Evolutionary conservation across 2,113 vertebrate species (phyloP), one percentile per base, ranked within the genome.

Genomic region (Uria lomvia): DNA sequence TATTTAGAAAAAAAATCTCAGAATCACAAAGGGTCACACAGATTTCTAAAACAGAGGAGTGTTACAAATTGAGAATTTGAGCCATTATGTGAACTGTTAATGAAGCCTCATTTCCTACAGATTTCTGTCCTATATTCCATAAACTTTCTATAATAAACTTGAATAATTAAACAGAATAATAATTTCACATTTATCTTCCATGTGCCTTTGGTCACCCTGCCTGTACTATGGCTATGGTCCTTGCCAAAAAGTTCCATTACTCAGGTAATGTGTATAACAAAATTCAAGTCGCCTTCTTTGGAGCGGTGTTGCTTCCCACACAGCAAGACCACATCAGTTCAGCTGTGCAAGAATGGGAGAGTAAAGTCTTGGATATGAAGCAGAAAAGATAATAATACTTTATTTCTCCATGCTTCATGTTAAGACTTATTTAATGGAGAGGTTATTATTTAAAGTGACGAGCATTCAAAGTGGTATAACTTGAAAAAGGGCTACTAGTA

Each of bases 191-290:
- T 52, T 84, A 13, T 81, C 8, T 56, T 71, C 40, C 23, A 30
- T 6, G 11, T 82, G 20, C 17, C 8, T 88, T 86, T 56, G 27
- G 4, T 63, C 34, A 68, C 38, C 3, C 18, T 92, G n/a, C 19
- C 16, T 81, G 2, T n/a, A 19, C 13, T 59, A 40, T 23, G 16
- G 10, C 16, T 86, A 4, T 0, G 0, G 34, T 18, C 20, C 53
- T 76, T 36, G 76, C 16, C 34, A 85, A 43, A 14, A 85, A 23
- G 18, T 11, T 27, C 12, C 3, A 38, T 53, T 45, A 40, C 20
- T n/a, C 24, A 75, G 26, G 11, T 53, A 71, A 49, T 11, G 3
- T 13, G 4, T 38, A 5, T 32, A 62, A 55, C 52, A 82, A 75
- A 81, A 90, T 58, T 55, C 66, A 88, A 52, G 9, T 15, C 70